Percentiles rank a stretch among this genome's conserved stretches.
These are phyloP conservation scores for Ochotona princeps DNA, from an alignment of 2,113 vertebrate genomes.

Conservation along the genomic window DNA sequence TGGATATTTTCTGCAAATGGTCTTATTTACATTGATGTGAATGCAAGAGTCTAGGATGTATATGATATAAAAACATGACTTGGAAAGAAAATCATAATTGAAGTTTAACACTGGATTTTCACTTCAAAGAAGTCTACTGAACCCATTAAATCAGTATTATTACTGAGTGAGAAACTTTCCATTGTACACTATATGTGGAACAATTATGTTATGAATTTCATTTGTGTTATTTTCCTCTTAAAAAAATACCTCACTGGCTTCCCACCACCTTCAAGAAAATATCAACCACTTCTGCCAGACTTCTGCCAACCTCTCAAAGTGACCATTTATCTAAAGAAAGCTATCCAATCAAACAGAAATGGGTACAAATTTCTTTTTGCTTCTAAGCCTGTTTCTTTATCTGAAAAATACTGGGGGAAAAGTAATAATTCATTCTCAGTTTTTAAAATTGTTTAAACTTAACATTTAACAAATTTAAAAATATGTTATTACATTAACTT, in stretches of 20 bases:
- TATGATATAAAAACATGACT: not conserved
- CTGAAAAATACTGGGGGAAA: not conserved
- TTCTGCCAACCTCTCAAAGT: not conserved
- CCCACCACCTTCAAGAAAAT: not conserved
- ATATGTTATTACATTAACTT: too few relatives aligned
- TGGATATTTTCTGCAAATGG: not conserved
- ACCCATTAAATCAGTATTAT: not conserved
- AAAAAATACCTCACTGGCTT: not conserved
- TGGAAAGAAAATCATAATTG: not conserved
- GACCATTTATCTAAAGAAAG: not conserved
- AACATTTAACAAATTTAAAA: too few relatives aligned
- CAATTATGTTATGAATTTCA: not conserved
- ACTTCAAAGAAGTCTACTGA: not conserved
- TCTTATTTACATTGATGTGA: not conserved
- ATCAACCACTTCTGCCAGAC: not conserved
- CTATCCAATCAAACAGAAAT: not conserved
- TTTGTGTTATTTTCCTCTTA: not conserved
- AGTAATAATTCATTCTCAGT: not conserved
- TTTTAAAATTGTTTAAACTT: too few relatives aligned
- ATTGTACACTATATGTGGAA: not conserved
- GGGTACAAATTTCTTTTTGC: not conserved
- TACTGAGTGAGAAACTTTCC: not conserved
- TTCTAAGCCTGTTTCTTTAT: not conserved
- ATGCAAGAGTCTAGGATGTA: not conserved
- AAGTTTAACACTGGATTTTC: conserved; percentile 3